A percentile compares a stretch with the other conserved stretches of the same genome.
Conservation (phyloP, 2,888 invertebrate genomes). For the Conomelus anceps region DNA sequence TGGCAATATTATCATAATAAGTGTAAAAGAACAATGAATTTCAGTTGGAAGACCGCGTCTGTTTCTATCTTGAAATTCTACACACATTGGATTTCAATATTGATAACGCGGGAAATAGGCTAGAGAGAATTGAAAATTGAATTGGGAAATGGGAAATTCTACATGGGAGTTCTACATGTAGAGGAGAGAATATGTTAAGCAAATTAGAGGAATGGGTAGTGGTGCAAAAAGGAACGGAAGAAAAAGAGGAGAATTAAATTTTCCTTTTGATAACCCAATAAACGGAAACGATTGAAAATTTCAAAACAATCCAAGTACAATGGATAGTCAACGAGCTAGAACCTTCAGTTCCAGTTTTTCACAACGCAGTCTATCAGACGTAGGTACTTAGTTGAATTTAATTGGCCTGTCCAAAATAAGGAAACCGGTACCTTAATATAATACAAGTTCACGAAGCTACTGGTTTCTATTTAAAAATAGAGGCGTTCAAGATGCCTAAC, state of each 20-base stretch:
- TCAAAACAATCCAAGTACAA: background rate
- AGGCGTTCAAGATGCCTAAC: background rate
- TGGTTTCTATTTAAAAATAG: background rate
- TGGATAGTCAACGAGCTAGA: background rate
- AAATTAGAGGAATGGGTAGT: no score
- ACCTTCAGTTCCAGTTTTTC: background rate
- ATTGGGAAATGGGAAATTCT: no score
- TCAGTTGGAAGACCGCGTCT: no score
- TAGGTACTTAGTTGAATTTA: background rate
- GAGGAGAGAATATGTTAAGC: no score
- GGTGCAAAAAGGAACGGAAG: no score
- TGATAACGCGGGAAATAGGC: no score
- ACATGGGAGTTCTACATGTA: no score
- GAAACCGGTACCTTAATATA: background rate
- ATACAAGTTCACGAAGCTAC: background rate
- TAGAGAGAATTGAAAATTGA: no score
- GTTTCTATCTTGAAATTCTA: no score
- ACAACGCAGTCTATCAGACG: background rate
- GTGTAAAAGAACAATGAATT: no score
- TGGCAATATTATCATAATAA: no score
- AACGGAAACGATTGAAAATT: background rate
- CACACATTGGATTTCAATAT: no score
- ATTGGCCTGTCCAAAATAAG: background rate
- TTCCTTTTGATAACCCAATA: background rate
- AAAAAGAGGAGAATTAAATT: background rate